phyloP scores from a whole-genome alignment of 2,113 vertebrate genomes.

The Oenanthe melanoleuca region DNA sequence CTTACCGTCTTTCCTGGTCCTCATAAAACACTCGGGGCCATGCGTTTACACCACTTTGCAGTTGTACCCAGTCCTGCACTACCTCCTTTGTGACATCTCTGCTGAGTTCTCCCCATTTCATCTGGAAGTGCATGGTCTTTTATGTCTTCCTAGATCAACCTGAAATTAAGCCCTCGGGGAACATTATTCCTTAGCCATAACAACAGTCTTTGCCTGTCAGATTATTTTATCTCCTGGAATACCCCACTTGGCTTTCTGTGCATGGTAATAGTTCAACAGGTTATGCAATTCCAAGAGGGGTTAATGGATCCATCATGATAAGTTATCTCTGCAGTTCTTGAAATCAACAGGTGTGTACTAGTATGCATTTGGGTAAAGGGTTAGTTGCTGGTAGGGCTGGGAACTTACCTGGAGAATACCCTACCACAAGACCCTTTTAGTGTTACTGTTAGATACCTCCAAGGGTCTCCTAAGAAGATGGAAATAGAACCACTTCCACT shows the following conservation, averaged over 20 bases:
- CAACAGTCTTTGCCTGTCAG: not conserved
- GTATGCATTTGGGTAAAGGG: not conserved
- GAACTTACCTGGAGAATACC: not conserved
- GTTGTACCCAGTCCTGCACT: not conserved
- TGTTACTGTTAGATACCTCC: not conserved
- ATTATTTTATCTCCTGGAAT: not conserved
- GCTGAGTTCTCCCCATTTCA: not conserved
- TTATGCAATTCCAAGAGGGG: not conserved
- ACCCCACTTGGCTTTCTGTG: not conserved
- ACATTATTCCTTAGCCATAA: not conserved
- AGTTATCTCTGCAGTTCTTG: not conserved
- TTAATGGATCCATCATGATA: not conserved
- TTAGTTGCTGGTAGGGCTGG: not conserved
- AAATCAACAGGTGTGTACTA: not conserved
- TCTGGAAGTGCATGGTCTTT: not conserved
- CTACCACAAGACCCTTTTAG: not conserved
- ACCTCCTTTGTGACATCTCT: not conserved
- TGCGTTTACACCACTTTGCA: not conserved
- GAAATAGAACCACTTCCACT: not conserved
- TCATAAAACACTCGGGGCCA: not conserved
- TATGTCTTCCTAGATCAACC: not conserved
- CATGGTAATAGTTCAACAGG: not conserved
- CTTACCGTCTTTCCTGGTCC: not conserved
- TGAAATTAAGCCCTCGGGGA: not conserved
- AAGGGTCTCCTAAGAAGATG: not conserved